Base-by-base conservation (phyloP, 2,113 vertebrate genomes). In the Chaetodon auriga region DNA sequence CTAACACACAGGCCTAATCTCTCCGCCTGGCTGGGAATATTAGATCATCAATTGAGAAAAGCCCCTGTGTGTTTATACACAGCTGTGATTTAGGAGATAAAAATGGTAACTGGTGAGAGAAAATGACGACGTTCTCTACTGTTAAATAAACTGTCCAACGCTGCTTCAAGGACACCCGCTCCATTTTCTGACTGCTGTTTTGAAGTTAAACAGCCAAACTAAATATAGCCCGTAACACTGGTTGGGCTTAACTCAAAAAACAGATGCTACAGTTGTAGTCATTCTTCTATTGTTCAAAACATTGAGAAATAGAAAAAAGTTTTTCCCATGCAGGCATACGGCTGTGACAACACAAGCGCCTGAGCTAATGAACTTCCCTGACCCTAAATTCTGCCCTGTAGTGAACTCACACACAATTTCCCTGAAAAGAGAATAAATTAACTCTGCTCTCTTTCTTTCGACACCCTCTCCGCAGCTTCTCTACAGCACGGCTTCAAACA, bases 261-360 rank as follows among this genome's bases (percentile, higher is more conserved):
- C 43, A 35, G 25, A 21, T 49, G 9, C 35, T 48, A 48, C 16
- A 51, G 36, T 4, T 81, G 46, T 43, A 3, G 23, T 82, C 19
- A 43, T 82, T 70, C 25, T 35, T 75, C 14, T 73, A 49, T 60
- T 53, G 49, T 38, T 77, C 15, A 63, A 80, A 75, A 41, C 21
- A 51, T 30, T 15, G 76, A 38, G 54, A 79, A 80, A 78, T 10
- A 48, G 19, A 2, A 64, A 69, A 51, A 60, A 19, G 6, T 63
- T 80, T 66, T 54, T 62, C 43, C 57, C 19, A 66, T 63, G 10
- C 61, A 87, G 55, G 68, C 82, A 81, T 69, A 73, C 78, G 74
- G 87, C 86, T 90, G 84, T 80, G 38, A 84, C 81, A 85, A 81
- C 84, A 92, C 75, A 78, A 82, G 41, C 48, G n/a, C 73, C 73